Evolutionary conservation across 2,797 vertebrate genomes (phyloP).

Genomic region (Notolepis coatsorum): DNA sequence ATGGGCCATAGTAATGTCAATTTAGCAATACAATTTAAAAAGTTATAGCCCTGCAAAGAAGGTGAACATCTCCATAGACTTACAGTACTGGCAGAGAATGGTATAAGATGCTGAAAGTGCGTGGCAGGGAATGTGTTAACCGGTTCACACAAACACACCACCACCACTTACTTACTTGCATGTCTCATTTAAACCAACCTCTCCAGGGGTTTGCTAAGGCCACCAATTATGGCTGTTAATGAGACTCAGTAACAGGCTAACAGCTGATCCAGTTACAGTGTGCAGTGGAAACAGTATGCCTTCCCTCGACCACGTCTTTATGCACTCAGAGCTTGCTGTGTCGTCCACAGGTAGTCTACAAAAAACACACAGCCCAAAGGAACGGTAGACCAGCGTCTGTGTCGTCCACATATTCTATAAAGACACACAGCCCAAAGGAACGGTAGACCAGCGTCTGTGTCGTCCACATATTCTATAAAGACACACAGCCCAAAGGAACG

Average conservation of each 20-base stretch:
- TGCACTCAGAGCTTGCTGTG: too few relatives aligned
- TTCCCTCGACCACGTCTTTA: too few relatives aligned
- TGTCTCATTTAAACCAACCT: background rate
- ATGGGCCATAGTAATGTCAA: too few relatives aligned
- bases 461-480: background rate
- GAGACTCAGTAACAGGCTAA: conserved; percentile 27
- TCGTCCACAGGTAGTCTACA: background rate
- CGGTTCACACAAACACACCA: too few relatives aligned
- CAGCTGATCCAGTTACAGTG: conserved; percentile 36
- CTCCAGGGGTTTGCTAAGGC: conserved; percentile 24
- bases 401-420: background rate
- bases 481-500: background rate
- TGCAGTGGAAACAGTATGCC: background rate
- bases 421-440: background rate
- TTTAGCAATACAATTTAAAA: too few relatives aligned
- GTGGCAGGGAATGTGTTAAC: too few relatives aligned
- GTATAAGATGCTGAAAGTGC: too few relatives aligned
- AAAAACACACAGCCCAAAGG: background rate
- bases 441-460: background rate
- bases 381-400: too few relatives aligned
- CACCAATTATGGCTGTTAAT: conserved; percentile 31
- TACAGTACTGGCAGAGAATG: too few relatives aligned
- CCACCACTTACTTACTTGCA: too few relatives aligned
- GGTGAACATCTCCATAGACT: too few relatives aligned
- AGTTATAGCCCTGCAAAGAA: too few relatives aligned